phyloP scores from a whole-genome alignment of 2,113 vertebrate species.

The Meriones unguiculatus region DNA sequence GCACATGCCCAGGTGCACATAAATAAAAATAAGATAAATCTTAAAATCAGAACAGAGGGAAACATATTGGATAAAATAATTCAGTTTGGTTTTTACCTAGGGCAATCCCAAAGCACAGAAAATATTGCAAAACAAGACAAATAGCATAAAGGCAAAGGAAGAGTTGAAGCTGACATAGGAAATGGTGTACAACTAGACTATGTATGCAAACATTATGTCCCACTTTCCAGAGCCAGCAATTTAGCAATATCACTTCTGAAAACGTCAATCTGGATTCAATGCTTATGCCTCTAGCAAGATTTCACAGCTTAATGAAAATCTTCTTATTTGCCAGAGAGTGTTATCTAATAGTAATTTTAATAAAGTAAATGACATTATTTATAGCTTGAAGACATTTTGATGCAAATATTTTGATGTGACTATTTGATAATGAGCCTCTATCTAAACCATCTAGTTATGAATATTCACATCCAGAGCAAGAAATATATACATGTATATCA shows the following conservation, averaged over 20 bases:
- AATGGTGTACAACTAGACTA: neutral
- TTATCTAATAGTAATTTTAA: constrained; percentile 57
- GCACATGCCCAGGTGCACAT: neutral
- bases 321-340: neutral
- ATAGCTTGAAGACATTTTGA: constrained; percentile 22
- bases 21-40: neutral
- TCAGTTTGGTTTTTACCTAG: neutral
- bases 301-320: constrained; percentile 45
- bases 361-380: constrained; percentile 40
- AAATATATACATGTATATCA: neutral
- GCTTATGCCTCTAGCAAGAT: neutral
- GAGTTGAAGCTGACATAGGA: neutral
- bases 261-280: neutral
- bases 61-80: neutral
- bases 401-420: constrained; percentile 30
- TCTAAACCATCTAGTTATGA: neutral
- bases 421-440: constrained; percentile 44
- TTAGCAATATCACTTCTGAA: neutral
- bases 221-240: constrained; percentile 19
- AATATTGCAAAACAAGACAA: neutral
- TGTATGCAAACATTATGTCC: neutral
- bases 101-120: constrained; percentile 1
- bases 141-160: neutral
- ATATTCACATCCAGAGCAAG: constrained; percentile 32
- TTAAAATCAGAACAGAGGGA: neutral